These are phyloP conservation scores for Verasper variegatus DNA, from an alignment of 2,113 vertebrate genomes.

Conservation along the genomic window DNA sequence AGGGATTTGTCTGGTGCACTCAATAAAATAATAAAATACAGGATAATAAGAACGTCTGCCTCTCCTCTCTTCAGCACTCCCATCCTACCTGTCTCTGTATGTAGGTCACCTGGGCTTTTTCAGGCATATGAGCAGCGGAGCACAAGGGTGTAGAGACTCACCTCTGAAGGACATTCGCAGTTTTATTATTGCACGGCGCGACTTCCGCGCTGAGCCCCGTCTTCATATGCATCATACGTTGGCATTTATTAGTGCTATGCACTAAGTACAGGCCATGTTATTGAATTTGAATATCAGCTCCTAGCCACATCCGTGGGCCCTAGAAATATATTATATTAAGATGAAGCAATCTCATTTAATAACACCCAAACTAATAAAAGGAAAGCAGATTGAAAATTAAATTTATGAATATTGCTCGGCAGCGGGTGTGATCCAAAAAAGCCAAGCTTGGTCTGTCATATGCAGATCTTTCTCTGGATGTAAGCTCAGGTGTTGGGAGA, in stretches of 20 bases:
- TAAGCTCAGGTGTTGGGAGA: conserved; percentile 54
- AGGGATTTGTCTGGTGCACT: conserved; percentile 60
- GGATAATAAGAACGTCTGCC: conserved; percentile 56
- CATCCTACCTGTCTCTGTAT: conserved; percentile 43
- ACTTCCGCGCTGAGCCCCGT: conserved; percentile 87
- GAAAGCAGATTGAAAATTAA: conserved; percentile 97
- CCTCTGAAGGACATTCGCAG: conserved; percentile 80
- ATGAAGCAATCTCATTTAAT: conserved; percentile 99
- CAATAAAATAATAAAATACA: conserved; percentile 75
- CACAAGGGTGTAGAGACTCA: conserved; percentile 43
- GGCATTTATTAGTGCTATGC: conserved; percentile 99
- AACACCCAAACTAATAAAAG: conserved; percentile 99
- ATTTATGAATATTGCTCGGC: conserved; percentile 99
- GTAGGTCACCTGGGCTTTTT: conserved; percentile 68
- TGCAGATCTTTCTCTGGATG: conserved; percentile 63
- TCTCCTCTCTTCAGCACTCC: conserved; percentile 34
- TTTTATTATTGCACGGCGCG: conserved; percentile 90
- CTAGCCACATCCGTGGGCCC: conserved; percentile 92
- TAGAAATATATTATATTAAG: conserved; percentile 99
- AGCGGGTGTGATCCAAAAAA: conserved; percentile 92
- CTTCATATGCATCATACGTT: conserved; percentile 96
- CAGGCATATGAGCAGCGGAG: conserved; percentile 51
- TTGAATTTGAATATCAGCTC: conserved; percentile 99
- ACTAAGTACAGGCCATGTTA: conserved; percentile 99
- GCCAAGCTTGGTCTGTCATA: conserved; percentile 88